phyloP scores from a whole-genome alignment of 2,113 vertebrate genomes.

The Columbina picui region DNA sequence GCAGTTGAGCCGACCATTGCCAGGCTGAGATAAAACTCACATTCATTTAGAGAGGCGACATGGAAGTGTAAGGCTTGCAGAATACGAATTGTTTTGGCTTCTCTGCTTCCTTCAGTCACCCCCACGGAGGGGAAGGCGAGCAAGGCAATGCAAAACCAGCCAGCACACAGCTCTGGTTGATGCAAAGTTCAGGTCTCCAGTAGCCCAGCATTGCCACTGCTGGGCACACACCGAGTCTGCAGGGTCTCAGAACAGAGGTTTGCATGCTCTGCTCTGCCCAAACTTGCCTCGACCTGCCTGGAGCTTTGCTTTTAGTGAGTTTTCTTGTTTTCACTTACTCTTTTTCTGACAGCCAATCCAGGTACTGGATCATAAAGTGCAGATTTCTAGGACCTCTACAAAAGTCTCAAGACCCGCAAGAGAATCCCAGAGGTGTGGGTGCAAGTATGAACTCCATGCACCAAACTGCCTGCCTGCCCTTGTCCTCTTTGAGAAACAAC shows the following conservation, averaged over 20 bases:
- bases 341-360: background rate
- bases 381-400: background rate
- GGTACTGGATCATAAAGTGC: background rate
- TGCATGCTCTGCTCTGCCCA: background rate
- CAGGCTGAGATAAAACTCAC: background rate
- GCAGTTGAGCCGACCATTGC: background rate
- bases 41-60: background rate
- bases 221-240: background rate
- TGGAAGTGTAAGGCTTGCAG: fast-evolving
- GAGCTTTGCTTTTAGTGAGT: background rate
- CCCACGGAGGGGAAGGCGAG: background rate
- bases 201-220: background rate
- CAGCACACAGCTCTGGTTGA: background rate
- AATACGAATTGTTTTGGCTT: background rate
- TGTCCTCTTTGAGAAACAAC: background rate
- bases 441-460: background rate
- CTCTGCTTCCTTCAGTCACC: background rate
- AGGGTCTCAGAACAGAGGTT: background rate
- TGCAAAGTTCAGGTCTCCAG: background rate
- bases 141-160: background rate
- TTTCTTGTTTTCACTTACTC: background rate
- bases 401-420: background rate
- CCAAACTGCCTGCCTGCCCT: background rate
- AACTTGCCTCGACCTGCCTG: background rate
- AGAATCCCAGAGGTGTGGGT: background rate